phyloP scores from a whole-genome alignment of 2,797 vertebrate genomes.

The Phylloscopus collybita region DNA sequence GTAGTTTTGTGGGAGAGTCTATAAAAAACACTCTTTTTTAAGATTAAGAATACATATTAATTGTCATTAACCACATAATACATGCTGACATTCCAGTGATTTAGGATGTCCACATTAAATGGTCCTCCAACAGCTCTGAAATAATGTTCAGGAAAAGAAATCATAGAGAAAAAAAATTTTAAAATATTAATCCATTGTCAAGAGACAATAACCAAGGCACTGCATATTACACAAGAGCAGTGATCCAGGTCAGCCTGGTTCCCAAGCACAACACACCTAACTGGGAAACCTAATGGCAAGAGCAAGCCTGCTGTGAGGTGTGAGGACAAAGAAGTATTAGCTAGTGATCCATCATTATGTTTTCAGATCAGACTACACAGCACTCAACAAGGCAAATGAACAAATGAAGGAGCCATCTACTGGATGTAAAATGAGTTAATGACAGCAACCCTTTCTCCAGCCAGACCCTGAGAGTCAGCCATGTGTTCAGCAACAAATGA shows the following conservation, averaged over 20 bases:
- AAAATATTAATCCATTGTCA: neutral
- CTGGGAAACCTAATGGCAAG: neutral
- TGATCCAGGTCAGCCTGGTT: neutral
- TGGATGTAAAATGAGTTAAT: neutral
- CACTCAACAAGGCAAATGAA: neutral
- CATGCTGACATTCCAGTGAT: neutral
- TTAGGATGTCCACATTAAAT: neutral
- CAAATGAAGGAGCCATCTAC: neutral
- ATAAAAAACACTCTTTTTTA: neutral
- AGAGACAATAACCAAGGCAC: neutral
- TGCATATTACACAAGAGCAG: neutral
- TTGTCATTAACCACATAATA: neutral
- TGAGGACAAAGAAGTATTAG: neutral
- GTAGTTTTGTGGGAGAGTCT: neutral
- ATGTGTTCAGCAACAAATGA: neutral
- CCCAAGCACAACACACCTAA: neutral
- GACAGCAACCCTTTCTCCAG: neutral
- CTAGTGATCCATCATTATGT: neutral
- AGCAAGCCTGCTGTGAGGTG: neutral
- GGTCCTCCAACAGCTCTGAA: neutral
- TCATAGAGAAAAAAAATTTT: rapidly evolving
- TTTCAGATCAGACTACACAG: neutral
- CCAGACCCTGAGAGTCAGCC: neutral
- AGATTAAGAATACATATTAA: neutral
- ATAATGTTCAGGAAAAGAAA: neutral